A percentile compares a stretch with the other conserved stretches of the same genome.
These are phyloP conservation scores for Nomia melanderi DNA, from an alignment of 1,140 invertebrate species.

Conservation along the genomic window DNA sequence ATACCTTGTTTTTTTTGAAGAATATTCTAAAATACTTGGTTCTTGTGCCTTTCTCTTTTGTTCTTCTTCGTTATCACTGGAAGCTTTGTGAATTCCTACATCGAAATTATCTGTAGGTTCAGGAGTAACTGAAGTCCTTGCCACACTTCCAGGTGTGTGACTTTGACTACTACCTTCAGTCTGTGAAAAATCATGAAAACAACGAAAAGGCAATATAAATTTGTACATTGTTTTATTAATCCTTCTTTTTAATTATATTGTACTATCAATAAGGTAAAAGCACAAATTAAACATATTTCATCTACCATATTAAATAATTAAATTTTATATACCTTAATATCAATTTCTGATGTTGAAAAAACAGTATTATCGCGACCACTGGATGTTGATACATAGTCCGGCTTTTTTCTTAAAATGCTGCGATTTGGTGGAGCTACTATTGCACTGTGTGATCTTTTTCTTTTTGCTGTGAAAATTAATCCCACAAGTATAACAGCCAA, in stretches of 20 bases:
- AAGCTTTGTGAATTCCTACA: constrained; percentile 68
- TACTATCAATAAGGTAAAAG: no score
- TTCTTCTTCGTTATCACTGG: constrained; percentile 74
- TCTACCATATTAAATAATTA: neutral
- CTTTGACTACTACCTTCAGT: constrained; percentile 76
- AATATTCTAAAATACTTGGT: constrained; percentile 66
- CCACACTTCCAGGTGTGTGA: constrained; percentile 69
- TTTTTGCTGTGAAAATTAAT: constrained; percentile 83
- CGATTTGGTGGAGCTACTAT: constrained; percentile 67
- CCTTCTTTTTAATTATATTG: no score
- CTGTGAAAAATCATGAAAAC: constrained; percentile 52
- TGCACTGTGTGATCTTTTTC: constrained; percentile 79
- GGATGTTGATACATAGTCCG: constrained; percentile 63
- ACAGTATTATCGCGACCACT: constrained; percentile 71
- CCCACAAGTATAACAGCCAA: constrained; percentile 84
- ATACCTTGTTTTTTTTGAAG: constrained; percentile 68
- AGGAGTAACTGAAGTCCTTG: constrained; percentile 71
- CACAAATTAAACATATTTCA: no score
- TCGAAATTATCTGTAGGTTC: constrained; percentile 71
- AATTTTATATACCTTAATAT: constrained; percentile 70
- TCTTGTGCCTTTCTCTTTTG: constrained; percentile 48
- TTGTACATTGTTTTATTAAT: no score
- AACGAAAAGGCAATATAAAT: neutral
- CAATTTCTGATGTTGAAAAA: constrained; percentile 74
- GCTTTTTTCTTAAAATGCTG: constrained; percentile 73